phyloP scores from a whole-genome alignment of 2,113 vertebrate genomes.

The Anser cygnoides region DNA sequence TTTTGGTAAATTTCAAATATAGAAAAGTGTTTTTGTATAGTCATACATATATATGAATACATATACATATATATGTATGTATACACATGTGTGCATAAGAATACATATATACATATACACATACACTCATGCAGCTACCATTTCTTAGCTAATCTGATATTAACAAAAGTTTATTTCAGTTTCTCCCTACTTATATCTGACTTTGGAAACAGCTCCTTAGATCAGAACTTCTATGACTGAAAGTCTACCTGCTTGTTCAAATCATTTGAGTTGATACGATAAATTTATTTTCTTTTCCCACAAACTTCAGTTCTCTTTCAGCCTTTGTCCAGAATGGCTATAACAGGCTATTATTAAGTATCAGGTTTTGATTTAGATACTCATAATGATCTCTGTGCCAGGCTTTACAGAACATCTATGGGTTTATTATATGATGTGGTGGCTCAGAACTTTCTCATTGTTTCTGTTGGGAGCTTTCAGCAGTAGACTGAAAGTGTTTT shows the following conservation, averaged over 20 bases:
- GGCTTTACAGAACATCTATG: neutral
- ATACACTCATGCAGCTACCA: neutral
- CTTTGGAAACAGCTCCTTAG: neutral
- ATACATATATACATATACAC: too few species aligned
- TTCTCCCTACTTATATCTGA: neutral
- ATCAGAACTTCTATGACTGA: neutral
- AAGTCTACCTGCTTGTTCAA: neutral
- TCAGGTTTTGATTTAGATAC: neutral
- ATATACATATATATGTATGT: neutral
- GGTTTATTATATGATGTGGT: neutral
- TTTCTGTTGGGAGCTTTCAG: neutral
- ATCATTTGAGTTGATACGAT: neutral
- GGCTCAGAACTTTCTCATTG: neutral
- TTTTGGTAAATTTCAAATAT: neutral
- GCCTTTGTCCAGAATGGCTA: neutral
- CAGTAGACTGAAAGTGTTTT: neutral
- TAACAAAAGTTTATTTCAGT: neutral
- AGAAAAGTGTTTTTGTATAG: neutral
- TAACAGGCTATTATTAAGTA: neutral
- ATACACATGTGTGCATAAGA: neutral
- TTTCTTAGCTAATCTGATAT: neutral
- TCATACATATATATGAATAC: rapidly evolving
- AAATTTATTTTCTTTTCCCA: neutral
- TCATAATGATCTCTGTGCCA: neutral
- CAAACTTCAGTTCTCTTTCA: neutral